Evolutionary conservation across 2,888 invertebrate species (phyloP), one percentile per base, ranked within the genome.

Genomic region (Agrotis puta): DNA sequence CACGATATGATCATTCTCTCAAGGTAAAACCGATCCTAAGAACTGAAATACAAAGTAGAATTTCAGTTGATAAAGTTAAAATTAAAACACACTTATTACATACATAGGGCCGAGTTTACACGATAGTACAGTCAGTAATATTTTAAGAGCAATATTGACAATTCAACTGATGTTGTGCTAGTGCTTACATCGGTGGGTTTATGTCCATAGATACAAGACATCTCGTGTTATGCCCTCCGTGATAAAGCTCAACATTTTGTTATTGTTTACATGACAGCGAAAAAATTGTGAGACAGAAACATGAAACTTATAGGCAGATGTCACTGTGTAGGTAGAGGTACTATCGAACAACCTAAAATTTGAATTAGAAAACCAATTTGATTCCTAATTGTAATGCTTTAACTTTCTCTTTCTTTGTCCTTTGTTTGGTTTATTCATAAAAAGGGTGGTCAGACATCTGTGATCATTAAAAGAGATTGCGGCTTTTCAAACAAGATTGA

Each of bases 101-200:
- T 85, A 87, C 87, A 85, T 87, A 89, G 88, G 86, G 87, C 81
- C 81, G 82, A 87, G 81, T 90, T 90, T 89, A 89, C 88, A 88
- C 79, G 90, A 89, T 89, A 90, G 88, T 89, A 88, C 27, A 79
- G 82, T 39, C 87, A 84, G 88, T 86, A 87, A 89, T 91, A 92
- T 90, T 91, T 91, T 92, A 90, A 90, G 88, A 87, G 85, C 79
- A 88, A 89, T 89, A 89, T 88, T 85, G 89, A 79, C 82, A 84
- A 87, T 88, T 85, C 84, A 85, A 84, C 86, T 85, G 85, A 85
- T 85, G 79, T 86, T 88, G 81, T 86, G 70, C 77, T 77, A 85
- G 84, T 84, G 69, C 77, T 85, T 86, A 86, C 61, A 77, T 88
- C 56, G 77, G 72, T 79, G 76, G 72, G 80, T 86, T 87, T 83